phyloP scores from a whole-genome alignment of 2,797 vertebrate genomes.

The Numenius phaeopus region DNA sequence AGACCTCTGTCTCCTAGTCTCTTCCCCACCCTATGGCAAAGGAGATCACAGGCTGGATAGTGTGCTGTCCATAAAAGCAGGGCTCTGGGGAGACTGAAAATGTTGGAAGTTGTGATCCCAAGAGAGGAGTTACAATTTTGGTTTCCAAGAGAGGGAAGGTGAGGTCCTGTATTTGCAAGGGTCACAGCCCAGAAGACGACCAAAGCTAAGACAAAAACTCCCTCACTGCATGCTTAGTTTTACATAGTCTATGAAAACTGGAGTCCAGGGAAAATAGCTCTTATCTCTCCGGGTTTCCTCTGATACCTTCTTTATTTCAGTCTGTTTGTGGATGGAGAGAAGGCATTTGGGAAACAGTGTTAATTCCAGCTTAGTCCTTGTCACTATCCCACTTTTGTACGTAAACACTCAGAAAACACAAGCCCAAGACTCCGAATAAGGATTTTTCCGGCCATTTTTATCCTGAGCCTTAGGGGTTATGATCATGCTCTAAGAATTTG shows the following conservation, averaged over 20 bases:
- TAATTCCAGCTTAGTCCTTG: neutral
- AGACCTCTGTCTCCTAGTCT: neutral
- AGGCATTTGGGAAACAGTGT: neutral
- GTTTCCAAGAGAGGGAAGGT: neutral
- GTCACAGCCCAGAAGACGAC: neutral
- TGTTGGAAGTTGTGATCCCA: neutral
- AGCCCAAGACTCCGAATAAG: neutral
- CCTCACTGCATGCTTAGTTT: neutral
- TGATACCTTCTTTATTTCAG: constrained; percentile 50
- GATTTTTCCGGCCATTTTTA: neutral
- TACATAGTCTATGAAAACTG: neutral
- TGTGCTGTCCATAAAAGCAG: neutral
- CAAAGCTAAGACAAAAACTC: neutral
- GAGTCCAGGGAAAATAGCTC: neutral
- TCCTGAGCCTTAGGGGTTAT: neutral
- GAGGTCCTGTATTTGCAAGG: neutral
- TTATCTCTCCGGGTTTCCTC: constrained; percentile 29
- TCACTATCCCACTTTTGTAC: neutral
- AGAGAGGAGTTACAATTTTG: neutral
- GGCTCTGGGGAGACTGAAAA: neutral
- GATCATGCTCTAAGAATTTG: neutral
- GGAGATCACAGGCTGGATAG: neutral
- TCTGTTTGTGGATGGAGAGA: constrained; percentile 11
- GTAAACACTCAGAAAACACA: neutral
- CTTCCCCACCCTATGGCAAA: neutral